Evolutionary conservation across 2,888 invertebrate species (phyloP).

Genomic region (Megamerina dolium): DNA sequence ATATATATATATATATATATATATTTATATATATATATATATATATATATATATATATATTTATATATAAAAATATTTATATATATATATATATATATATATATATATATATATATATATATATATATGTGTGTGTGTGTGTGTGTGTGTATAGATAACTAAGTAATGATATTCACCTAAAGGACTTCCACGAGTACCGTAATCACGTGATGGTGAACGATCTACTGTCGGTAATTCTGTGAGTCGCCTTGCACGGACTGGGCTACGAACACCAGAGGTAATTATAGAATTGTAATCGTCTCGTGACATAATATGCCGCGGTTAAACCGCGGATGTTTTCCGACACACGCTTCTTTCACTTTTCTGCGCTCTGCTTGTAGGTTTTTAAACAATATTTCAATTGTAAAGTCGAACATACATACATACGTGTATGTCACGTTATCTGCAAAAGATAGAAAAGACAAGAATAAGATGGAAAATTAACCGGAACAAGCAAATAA

Average conservation of each 20-base stretch:
- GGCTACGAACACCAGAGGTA: constrained; percentile 61
- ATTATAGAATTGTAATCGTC: constrained; percentile 54
- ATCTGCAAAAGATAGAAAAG: too few species aligned
- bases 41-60: too few species aligned
- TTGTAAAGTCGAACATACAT: background rate
- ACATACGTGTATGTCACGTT: background rate
- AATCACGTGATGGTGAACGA: constrained; percentile 79
- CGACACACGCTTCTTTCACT: background rate
- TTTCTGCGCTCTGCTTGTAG: constrained; percentile 8
- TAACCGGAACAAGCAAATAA: too few species aligned
- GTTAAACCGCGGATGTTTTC: constrained; percentile 45
- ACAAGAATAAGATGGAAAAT: too few species aligned
- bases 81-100: too few species aligned
- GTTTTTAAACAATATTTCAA: too few species aligned
- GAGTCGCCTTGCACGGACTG: constrained; percentile 59
- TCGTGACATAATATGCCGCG: constrained; percentile 52
- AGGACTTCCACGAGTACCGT: constrained; percentile 59
- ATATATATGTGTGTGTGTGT: too few species aligned
- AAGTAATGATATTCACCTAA: constrained; percentile 46
- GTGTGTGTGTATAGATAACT: too few species aligned
- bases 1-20: too few species aligned
- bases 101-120: too few species aligned
- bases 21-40: too few species aligned
- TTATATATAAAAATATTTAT: too few species aligned
- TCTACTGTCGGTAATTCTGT: constrained; percentile 79